Evolutionary conservation across 2,113 vertebrate species (phyloP), one percentile per base, ranked within the genome.

Genomic region (Muntiacus reevesi): DNA sequence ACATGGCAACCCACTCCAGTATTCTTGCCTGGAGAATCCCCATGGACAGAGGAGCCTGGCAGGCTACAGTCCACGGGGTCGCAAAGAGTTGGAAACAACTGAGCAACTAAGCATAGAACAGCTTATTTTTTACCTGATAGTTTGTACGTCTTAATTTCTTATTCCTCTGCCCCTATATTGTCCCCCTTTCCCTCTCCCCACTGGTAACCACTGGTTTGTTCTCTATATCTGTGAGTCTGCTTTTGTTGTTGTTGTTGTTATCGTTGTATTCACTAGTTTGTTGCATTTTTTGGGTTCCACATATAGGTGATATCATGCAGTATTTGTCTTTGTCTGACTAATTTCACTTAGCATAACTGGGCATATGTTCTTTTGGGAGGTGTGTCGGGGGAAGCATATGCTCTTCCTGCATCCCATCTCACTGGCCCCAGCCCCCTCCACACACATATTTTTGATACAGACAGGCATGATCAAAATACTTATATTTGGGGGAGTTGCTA

Each of bases 41-140:
- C n/a, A 23, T 23, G 67, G 67, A 71, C 67, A 40, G 67, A 71
- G n/a, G n/a, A 40, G n/a, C n/a, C 67, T 40, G n/a, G 67, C 0
- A 0, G n/a, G 9, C n/a, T 59, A 71, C 64, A 36, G 64, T 71
- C 5, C 9, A 40, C 5, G 1, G n/a, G n/a, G n/a, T 23, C 0
- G 4, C 67, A 40, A 71, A 71, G n/a, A 71, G n/a, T 23, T 40
- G 19, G n/a, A 71, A 1, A 40, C 1, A 6, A 23, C n/a, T 23
- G 19, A 21, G n/a, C 67, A 71, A 12, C n/a, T 40, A 36, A 36
- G 19, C 62, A 64, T 16, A 17, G 15, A n/a, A 40, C 21, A 1
- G 11, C 17, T 82, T 82, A 82, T n/a, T 82, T 52, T 82, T n/a
- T 13, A 54, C 30, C 17, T 54, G 28, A 19, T 19, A 3, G 16